phyloP scores from a whole-genome alignment of 1,140 invertebrate species.

The Leucophenga varia region DNA sequence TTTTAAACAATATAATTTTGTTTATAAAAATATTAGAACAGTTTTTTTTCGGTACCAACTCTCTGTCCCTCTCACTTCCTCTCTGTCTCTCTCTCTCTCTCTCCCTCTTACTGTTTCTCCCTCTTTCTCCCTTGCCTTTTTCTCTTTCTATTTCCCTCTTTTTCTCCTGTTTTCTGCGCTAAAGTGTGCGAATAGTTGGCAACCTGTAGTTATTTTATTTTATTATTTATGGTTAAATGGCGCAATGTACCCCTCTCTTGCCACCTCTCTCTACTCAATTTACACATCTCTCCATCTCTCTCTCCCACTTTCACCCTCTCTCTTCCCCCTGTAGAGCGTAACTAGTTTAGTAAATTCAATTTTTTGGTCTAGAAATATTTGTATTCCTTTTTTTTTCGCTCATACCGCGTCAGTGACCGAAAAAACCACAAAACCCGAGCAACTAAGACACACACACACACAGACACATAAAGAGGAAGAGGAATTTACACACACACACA shows the following conservation, averaged over 20 bases:
- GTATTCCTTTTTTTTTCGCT: conserved; percentile 8
- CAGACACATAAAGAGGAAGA: conserved; percentile 11
- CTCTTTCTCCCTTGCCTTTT: no score
- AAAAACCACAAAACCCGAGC: conserved; percentile 43
- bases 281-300: conserved; percentile 7
- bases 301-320: conserved; percentile 3
- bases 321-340: conserved; percentile 20
- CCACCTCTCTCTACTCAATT: conserved; percentile 1
- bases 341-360: conserved; percentile 48
- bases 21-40: conserved; percentile 47
- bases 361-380: conserved; percentile 7
- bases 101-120: no score
- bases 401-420: conserved; percentile 46
- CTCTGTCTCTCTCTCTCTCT: no score
- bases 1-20: conserved; percentile 48
- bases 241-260: conserved; percentile 23
- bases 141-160: no score
- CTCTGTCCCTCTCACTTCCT: no score
- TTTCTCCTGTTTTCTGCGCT: no score
- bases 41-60: no score
- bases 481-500: conserved; percentile 20
- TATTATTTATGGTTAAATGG: conserved; percentile 53
- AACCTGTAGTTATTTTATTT: conserved; percentile 53
- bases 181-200: conserved; percentile 44
- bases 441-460: conserved; percentile 30